Evolutionary conservation across 2,113 vertebrate genomes (phyloP).

Genomic region (Ranitomeya variabilis): DNA sequence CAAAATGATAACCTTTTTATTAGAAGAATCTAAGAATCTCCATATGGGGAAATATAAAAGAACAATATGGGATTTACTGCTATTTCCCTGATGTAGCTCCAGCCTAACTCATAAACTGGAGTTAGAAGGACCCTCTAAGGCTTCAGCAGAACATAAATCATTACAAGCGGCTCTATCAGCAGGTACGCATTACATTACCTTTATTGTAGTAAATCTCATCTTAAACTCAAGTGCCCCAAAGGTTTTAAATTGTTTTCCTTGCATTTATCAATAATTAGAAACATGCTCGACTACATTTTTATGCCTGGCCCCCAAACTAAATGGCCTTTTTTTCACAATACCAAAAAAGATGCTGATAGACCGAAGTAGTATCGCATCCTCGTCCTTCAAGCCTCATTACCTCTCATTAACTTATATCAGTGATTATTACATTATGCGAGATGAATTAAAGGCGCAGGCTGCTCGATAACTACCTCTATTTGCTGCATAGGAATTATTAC

Average conservation of each 20-base stretch:
- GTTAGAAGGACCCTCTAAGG: not conserved
- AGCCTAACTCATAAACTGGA: not conserved
- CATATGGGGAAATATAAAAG: too few species aligned
- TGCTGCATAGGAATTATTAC: not conserved
- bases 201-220: constrained; percentile 7
- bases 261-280: constrained; percentile 12
- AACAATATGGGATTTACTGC: too few species aligned
- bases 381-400: constrained; percentile 30
- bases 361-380: not conserved
- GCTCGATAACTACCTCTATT: not conserved
- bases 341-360: constrained; percentile 7
- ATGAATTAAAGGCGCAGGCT: constrained; percentile 12
- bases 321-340: not conserved
- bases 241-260: constrained; percentile 20
- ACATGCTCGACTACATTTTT: not conserved
- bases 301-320: constrained; percentile 2
- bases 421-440: constrained; percentile 11
- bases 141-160: not conserved
- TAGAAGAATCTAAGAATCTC: too few species aligned
- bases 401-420: constrained; percentile 30
- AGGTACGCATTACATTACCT: constrained; percentile 1
- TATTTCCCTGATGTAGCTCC: not conserved
- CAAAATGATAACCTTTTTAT: too few species aligned
- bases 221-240: not conserved
- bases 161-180: not conserved